Evolutionary conservation across 2,113 vertebrate genomes (phyloP), one percentile per base, ranked within the genome.

Genomic region (Melanerpes aurifrons): DNA sequence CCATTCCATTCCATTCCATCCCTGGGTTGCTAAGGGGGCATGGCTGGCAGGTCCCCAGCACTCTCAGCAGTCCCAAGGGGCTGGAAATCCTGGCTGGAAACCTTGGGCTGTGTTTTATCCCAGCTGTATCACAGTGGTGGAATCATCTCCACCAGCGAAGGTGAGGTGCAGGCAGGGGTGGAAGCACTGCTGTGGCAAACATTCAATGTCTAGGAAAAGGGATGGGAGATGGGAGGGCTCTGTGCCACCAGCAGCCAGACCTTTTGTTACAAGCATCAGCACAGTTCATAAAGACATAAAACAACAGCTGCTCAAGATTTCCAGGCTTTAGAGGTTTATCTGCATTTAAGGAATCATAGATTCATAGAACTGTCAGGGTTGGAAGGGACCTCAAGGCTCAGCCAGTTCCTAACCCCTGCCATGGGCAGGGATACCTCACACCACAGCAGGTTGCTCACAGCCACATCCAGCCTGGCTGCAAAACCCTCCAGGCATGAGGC

Each of bases 231-330:
- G n/a, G n/a, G n/a, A n/a, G n/a, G 3, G 28, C 83, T 67, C 22
- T 73, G 56, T 57, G 91, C 92, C 11, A 45, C 87, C 31, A 75
- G 92, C 89, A 80, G 91, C 72, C 28, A 58, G 14, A 88, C 95
- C 93, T 90, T 95, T 96, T 94, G 86, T 43, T 75, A 40, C 82
- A 88, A 82, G 70, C 91, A 73, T 82, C 85, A 72, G 94, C 28
- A 18, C 47, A 85, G 93, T 90, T 93, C 92, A 94, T 93, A 93
- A 94, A 97, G 87, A 67, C 78, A 64, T 87, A 95, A 96, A 94
- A 31, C 93, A 93, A 74, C 87, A 96, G 95, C 95, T 97, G 95
- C 94, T 96, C 59, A 11, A 9, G 81, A 74, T 87, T 96, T 81
- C 92, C 88, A 82, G 87, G 68, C 88, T 94, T 95, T 93, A 90